A percentile compares a stretch with the other conserved stretches of the same genome.
These are phyloP conservation scores for Physocephala rufipes DNA, from an alignment of 2,888 invertebrate species.

Conservation along the genomic window DNA sequence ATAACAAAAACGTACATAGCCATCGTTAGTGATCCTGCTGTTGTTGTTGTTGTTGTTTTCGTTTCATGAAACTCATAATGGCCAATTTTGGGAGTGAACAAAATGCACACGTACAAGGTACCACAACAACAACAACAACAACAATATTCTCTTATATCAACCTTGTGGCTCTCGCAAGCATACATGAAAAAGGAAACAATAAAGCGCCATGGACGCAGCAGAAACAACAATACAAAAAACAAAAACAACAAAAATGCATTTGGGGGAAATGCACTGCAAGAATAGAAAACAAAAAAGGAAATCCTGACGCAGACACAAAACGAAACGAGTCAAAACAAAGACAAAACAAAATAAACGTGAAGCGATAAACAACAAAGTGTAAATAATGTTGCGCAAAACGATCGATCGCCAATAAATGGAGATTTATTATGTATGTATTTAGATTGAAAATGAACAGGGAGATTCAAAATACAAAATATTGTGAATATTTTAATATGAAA, in stretches of 20 bases:
- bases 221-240: neutral
- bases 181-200: neutral
- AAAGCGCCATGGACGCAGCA: neutral
- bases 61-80: too few relatives aligned
- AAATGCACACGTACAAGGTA: neutral
- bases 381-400: conserved; percentile 48
- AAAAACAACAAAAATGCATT: neutral
- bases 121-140: conserved; percentile 3
- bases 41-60: conserved; percentile 4
- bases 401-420: conserved; percentile 5
- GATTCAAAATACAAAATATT: neutral
- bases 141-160: neutral
- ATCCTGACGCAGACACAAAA: neutral
- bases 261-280: neutral
- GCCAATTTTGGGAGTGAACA: too few relatives aligned
- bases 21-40: conserved; percentile 2
- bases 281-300: too few relatives aligned
- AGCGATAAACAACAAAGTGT: conserved; percentile 39
- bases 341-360: too few relatives aligned
- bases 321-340: too few relatives aligned
- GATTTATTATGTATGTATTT: neutral
- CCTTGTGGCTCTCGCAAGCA: neutral
- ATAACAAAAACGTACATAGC: conserved; percentile 32
- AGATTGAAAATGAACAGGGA: neutral
- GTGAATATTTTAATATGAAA: too few relatives aligned